A percentile compares a stretch with the other conserved stretches of the same genome.
Conservation (phyloP, 2,797 vertebrate species). For the Erpetoichthys calabaricus region DNA sequence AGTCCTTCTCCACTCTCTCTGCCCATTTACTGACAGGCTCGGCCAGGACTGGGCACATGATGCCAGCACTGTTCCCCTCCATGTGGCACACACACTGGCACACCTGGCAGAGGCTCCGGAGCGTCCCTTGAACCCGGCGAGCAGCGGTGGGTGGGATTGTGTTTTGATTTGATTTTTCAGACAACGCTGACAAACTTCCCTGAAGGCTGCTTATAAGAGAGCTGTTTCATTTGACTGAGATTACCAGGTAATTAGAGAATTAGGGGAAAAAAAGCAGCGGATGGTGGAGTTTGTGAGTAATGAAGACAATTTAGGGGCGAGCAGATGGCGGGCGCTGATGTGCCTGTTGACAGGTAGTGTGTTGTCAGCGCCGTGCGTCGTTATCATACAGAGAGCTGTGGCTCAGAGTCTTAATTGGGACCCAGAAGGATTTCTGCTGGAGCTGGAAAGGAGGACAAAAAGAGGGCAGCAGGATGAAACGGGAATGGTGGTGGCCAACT, state of each 20-base stretch:
- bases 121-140: no score
- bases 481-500: no score
- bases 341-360: slow-evolving; percentile 82
- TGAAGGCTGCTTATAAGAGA: slow-evolving; percentile 24
- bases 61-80: no score
- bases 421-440: slow-evolving; percentile 71
- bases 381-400: slow-evolving; percentile 78
- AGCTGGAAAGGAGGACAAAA: slow-evolving; percentile 35
- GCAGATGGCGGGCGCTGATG: slow-evolving; percentile 83
- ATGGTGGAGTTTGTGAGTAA: slow-evolving; percentile 56
- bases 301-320: slow-evolving; percentile 65
- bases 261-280: slow-evolving; percentile 22
- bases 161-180: no score
- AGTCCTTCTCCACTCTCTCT: no score
- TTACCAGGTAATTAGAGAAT: slow-evolving; percentile 44
- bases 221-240: slow-evolving; percentile 34
- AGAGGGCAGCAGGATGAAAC: slow-evolving; percentile 20
- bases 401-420: slow-evolving; percentile 86
- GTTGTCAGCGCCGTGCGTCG: slow-evolving; percentile 72
- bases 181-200: no score
- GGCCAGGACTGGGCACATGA: no score
- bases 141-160: no score
- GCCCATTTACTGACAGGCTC: no score
- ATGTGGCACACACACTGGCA: no score
- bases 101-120: no score